These are phyloP conservation scores for Deroplatys truncata DNA, from an alignment of 2,888 invertebrate species.

Conservation along the genomic window DNA sequence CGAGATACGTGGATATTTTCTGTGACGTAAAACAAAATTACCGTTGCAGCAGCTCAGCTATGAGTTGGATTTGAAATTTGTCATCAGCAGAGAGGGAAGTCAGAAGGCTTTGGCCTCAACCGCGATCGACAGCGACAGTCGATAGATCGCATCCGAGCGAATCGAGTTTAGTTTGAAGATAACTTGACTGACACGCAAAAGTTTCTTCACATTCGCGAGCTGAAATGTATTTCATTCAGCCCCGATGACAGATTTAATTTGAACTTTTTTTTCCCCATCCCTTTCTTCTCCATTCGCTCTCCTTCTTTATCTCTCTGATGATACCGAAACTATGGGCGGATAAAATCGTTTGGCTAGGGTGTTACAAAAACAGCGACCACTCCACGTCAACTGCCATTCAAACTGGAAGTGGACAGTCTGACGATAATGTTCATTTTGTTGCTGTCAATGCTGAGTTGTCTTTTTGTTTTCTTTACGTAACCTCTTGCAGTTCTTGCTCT, in stretches of 20 bases:
- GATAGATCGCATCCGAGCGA: not conserved
- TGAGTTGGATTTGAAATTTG: not conserved
- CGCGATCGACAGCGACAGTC: not conserved
- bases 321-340: not conserved
- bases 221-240: not conserved
- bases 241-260: not conserved
- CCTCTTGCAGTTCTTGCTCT: not conserved
- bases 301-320: not conserved
- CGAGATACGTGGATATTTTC: not conserved
- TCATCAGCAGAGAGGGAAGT: not conserved
- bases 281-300: not conserved
- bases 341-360: not conserved
- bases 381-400: not conserved
- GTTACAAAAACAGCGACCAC: not conserved
- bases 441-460: not conserved
- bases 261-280: not conserved
- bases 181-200: not conserved
- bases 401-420: not conserved
- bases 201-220: not conserved
- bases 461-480: not conserved
- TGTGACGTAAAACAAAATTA: not conserved
- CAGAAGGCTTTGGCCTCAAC: not conserved
- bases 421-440: not conserved
- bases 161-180: not conserved
- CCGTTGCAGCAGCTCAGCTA: not conserved